Percentiles rank a stretch among this genome's conserved stretches.
Evolutionary conservation across 2,113 vertebrate species (phyloP).

Genomic region (Vulpes lagopus): DNA sequence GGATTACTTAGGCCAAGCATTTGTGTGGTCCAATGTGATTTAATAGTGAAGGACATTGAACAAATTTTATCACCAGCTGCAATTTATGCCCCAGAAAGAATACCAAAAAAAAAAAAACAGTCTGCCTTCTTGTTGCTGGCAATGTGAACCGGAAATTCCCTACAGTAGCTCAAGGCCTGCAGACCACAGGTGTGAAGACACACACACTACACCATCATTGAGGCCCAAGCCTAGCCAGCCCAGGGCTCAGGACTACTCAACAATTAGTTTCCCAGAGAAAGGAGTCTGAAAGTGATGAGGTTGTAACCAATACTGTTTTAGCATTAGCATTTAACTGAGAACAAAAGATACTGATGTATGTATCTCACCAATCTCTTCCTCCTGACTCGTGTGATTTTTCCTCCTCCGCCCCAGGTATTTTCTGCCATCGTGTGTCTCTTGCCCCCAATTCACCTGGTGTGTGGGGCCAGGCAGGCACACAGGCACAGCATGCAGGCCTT

Average conservation of each 20-base stretch:
- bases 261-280: neutral
- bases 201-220: neutral
- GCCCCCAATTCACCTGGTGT: neutral
- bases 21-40: slow-evolving; percentile 64
- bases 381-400: neutral
- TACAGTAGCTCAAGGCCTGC: neutral
- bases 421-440: neutral
- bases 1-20: neutral
- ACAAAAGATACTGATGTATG: neutral
- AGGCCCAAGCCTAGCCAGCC: neutral
- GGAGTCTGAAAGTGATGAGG: neutral
- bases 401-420: neutral
- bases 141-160: slow-evolving; percentile 58
- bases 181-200: slow-evolving; percentile 18
- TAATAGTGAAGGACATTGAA: slow-evolving; percentile 19
- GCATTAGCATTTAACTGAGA: neutral
- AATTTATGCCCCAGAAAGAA: slow-evolving; percentile 63
- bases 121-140: slow-evolving; percentile 54
- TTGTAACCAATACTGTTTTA: neutral
- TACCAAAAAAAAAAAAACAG: neutral
- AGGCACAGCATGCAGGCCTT: neutral
- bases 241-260: neutral
- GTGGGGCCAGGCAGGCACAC: neutral
- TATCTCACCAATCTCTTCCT: neutral
- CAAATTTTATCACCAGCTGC: slow-evolving; percentile 66